phyloP scores from a whole-genome alignment of 2,888 invertebrate species.

The Mamestra brassicae region DNA sequence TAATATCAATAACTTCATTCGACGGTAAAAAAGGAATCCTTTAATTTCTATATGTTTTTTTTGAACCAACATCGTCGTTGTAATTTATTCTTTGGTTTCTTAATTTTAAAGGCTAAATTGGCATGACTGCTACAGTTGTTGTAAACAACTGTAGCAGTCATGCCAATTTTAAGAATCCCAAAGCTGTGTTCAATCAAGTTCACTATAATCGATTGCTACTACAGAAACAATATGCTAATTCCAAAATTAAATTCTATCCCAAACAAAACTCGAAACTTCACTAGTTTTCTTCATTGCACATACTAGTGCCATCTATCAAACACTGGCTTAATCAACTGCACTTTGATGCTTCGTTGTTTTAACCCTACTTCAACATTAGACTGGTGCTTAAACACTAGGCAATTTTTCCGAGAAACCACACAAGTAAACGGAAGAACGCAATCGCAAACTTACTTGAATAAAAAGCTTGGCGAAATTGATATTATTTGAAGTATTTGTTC shows the following conservation, averaged over 20 bases:
- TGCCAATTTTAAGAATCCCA: not conserved
- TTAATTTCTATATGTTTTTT: not conserved
- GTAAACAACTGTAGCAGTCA: not conserved
- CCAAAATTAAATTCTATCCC: not conserved
- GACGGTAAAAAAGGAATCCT: not conserved
- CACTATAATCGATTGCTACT: not conserved
- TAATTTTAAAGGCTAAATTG: not conserved
- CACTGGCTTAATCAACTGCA: not conserved
- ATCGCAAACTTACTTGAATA: not conserved
- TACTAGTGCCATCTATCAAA: conserved; percentile 41
- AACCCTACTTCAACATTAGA: not conserved
- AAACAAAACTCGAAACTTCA: not conserved
- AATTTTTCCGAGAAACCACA: not conserved
- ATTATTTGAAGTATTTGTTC: not conserved
- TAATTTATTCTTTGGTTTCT: not conserved
- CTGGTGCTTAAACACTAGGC: not conserved
- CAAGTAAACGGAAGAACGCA: not conserved
- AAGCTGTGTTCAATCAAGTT: not conserved
- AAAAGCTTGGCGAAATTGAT: not conserved
- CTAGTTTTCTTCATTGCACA: not conserved
- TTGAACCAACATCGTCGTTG: not conserved
- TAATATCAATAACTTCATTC: not conserved
- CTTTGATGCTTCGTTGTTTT: not conserved
- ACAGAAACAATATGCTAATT: not conserved
- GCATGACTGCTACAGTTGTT: not conserved